Base-by-base conservation (phyloP, 2,888 invertebrate genomes). In the Machimus rusticus region DNA sequence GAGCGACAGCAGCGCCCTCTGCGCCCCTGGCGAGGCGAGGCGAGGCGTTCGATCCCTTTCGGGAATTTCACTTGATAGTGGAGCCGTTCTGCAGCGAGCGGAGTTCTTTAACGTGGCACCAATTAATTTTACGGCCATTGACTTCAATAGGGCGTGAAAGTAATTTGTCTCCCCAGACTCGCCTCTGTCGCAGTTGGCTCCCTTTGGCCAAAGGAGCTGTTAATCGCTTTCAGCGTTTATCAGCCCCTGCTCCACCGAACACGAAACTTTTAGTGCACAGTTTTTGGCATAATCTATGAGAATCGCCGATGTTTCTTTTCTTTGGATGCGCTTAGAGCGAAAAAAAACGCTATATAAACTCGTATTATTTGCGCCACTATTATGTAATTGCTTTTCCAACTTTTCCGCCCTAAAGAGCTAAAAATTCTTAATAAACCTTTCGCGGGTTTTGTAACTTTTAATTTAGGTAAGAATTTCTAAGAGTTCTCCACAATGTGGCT, bases 101-200 rank as follows among this genome's bases (percentile, higher is more conserved):
- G 43, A 84, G 84, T 74, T 84, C 39, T 39, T 66, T 66, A 84
- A 31, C 84, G 66, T 74, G 23, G 84, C 84, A 86, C 39, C 78
- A 87, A 87, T 87, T 87, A 87, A 87, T 87, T 87, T 87, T 87
- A 82, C 74, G 82, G 87, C 77, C 82, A 87, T 87, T 87, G 82
- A 87, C 76, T 87, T 87, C 87, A 87, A 87, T 84, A 84, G 82
- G 76, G 74, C 82, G 82, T 82, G 82, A 87, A 81, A 74, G 82
- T 76, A 87, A 87, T 87, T 87, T 87, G 87, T 87, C 87, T 87
- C 74, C 66, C 43, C 31, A 28, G 46, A 34, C 19, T 46, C 46
- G 79, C 87, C 66, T 87, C 79, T 74, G 81, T 74, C 81, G 66
- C 57, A 28, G 77, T 12, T n/a, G 51, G 51, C n/a, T 86, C n/a